Conservation (phyloP, 2,888 invertebrate species). For the Hemaris fuciformis region DNA sequence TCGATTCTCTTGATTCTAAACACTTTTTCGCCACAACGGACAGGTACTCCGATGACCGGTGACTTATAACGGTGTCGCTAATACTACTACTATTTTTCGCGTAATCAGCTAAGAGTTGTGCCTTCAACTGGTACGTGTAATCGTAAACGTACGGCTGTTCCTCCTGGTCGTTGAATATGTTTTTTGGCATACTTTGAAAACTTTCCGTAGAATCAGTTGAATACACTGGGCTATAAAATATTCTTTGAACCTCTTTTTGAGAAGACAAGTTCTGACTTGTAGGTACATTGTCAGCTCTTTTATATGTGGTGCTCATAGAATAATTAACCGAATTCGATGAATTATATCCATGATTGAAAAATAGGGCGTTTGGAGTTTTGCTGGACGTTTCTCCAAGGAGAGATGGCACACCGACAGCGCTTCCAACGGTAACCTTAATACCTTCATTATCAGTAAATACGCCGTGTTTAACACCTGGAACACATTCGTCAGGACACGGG, state of each 20-base stretch:
- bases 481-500: constrained; percentile 57
- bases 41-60: not conserved
- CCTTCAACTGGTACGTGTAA: constrained; percentile 1
- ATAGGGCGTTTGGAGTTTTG: constrained; percentile 1
- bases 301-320: not conserved
- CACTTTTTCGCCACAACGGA: not conserved
- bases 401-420: constrained; percentile 43
- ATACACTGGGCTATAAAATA: not conserved
- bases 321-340: constrained; percentile 15
- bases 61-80: not conserved
- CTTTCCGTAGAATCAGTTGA: not conserved
- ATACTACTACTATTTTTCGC: not conserved
- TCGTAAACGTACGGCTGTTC: not conserved
- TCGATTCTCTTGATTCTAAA: constrained; percentile 23
- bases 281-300: not conserved
- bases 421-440: constrained; percentile 62
- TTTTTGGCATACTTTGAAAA: not conserved
- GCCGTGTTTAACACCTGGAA: constrained; percentile 55
- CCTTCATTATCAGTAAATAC: constrained; percentile 60
- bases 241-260: not conserved
- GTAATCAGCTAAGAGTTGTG: not conserved
- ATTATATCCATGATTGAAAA: constrained; percentile 9
- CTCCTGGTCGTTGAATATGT: not conserved
- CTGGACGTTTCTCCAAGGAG: constrained; percentile 26
- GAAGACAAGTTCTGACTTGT: not conserved